A percentile compares a stretch with the other conserved stretches of the same genome.
phyloP scores from a whole-genome alignment of 2,797 vertebrate genomes.

The Sarcoramphus papa region DNA sequence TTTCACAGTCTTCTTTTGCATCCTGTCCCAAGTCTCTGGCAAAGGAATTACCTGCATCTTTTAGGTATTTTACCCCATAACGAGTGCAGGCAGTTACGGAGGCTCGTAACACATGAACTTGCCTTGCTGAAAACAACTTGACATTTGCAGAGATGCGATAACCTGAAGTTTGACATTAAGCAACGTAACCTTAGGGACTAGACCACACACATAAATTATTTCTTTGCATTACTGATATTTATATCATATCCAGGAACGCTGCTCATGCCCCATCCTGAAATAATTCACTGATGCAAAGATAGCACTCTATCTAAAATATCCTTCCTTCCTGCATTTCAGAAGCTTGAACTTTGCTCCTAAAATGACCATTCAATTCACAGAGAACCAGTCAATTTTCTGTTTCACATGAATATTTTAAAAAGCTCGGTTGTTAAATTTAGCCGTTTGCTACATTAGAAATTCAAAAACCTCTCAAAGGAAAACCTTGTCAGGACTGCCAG shows the following conservation, averaged over 20 bases:
- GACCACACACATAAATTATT: background rate
- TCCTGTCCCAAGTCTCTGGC: background rate
- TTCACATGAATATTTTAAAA: background rate
- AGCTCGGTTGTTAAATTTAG: background rate
- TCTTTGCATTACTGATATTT: background rate
- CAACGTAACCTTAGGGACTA: background rate
- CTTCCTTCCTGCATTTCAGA: background rate
- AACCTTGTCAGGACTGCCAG: background rate
- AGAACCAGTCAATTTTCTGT: background rate
- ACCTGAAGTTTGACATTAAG: conserved; percentile 13
- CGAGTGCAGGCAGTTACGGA: background rate
- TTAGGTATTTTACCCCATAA: background rate
- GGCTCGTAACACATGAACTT: background rate
- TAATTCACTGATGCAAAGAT: background rate
- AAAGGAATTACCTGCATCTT: background rate
- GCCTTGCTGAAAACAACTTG: conserved; percentile 27
- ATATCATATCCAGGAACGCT: background rate
- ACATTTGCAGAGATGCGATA: conserved; percentile 29
- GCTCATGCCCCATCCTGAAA: background rate
- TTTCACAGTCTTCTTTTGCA: background rate
- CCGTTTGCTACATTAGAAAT: background rate
- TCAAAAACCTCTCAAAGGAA: background rate
- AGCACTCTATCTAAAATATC: background rate
- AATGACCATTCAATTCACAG: background rate
- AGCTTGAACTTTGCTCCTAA: background rate